Conservation (phyloP, 2,888 invertebrate genomes). For the Lacanobia oleracea region DNA sequence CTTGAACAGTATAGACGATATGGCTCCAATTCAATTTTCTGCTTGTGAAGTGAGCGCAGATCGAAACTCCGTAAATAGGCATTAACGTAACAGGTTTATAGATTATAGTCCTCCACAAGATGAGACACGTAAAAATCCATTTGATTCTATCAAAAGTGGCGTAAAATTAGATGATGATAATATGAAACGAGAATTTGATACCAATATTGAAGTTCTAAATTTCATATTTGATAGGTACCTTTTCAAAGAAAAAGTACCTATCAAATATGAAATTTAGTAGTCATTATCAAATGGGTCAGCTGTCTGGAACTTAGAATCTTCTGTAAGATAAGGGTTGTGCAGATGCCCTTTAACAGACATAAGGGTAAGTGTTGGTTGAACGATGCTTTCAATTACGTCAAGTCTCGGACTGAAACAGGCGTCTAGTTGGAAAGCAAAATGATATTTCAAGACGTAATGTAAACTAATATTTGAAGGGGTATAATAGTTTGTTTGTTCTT, state of each 20-base stretch:
- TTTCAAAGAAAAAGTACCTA: background rate
- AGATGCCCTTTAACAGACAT: background rate
- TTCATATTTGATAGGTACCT: background rate
- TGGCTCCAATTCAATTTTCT: slow-evolving; percentile 32
- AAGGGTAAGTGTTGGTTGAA: slow-evolving; percentile 4
- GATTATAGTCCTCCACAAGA: slow-evolving; percentile 18
- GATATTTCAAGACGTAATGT: background rate
- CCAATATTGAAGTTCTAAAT: background rate
- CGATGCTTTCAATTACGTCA: slow-evolving; percentile 16
- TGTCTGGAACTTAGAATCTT: background rate
- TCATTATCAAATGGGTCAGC: too few species aligned
- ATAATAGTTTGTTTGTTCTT: too few species aligned
- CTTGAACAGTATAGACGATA: slow-evolving; percentile 6
- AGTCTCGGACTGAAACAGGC: background rate
- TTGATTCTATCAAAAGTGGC: background rate
- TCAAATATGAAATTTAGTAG: too few species aligned
- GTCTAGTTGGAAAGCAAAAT: background rate
- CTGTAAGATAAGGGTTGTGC: background rate
- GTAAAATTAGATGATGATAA: background rate
- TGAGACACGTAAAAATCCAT: slow-evolving; percentile 13
- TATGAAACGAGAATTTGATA: slow-evolving; percentile 10
- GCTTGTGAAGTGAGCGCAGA: slow-evolving; percentile 22
- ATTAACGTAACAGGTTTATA: slow-evolving; percentile 34
- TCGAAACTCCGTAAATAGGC: slow-evolving; percentile 25
- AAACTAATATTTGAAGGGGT: background rate